phyloP scores from a whole-genome alignment of 2,888 invertebrate species.

The Rhaphigaster nebulosa region DNA sequence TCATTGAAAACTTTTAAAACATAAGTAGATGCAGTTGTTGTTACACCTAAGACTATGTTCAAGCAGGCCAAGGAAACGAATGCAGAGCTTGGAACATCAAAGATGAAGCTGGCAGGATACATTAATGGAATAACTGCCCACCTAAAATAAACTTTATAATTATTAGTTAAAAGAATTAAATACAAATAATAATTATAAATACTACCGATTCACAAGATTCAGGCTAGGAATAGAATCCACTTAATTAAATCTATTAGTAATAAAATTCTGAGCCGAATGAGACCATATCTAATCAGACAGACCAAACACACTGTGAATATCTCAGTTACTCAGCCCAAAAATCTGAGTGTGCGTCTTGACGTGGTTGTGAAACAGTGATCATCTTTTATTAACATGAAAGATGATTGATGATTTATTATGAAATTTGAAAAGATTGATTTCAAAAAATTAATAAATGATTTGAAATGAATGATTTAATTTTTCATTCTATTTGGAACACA shows the following conservation, averaged over 20 bases:
- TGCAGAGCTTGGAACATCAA: slow-evolving; percentile 83
- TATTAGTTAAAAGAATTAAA: slow-evolving; percentile 59
- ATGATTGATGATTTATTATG: no score
- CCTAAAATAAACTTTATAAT: slow-evolving; percentile 56
- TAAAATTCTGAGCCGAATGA: no score
- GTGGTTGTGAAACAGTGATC: no score
- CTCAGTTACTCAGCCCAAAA: no score
- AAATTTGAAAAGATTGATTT: no score
- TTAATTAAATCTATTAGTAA: not conserved
- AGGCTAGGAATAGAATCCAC: not conserved
- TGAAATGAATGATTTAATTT: no score
- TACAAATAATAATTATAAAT: not conserved
- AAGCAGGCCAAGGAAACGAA: slow-evolving; percentile 86
- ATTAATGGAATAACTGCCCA: slow-evolving; percentile 68
- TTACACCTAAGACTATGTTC: slow-evolving; percentile 84
- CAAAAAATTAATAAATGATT: no score
- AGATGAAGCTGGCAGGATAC: slow-evolving; percentile 81
- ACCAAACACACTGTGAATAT: no score
- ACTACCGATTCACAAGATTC: not conserved
- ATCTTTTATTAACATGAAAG: no score
- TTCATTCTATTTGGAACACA: no score
- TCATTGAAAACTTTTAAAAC: slow-evolving; percentile 66
- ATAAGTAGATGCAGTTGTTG: slow-evolving; percentile 72
- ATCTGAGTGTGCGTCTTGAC: no score
- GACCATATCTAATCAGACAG: no score